A percentile compares a stretch with the other conserved stretches of the same genome.
These are phyloP conservation scores for Octonoba sinensis DNA, from an alignment of 2,888 invertebrate genomes.

Conservation along the genomic window DNA sequence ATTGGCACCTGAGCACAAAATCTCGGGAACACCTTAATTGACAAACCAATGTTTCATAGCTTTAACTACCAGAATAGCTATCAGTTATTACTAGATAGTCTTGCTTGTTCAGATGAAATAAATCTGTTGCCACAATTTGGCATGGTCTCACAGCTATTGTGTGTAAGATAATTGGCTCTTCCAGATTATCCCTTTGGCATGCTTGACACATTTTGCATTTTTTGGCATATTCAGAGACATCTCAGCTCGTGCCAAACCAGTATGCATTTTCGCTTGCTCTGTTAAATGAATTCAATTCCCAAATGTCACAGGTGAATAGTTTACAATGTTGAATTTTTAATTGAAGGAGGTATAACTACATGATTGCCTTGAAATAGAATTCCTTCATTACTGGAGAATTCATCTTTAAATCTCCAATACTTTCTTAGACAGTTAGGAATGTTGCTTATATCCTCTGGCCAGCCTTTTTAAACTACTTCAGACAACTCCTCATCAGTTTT, in stretches of 20 bases:
- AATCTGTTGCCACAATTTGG: not conserved
- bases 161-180: not conserved
- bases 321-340: not conserved
- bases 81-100: not conserved
- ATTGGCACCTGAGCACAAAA: no score
- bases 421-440: not conserved
- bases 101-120: not conserved
- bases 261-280: not conserved
- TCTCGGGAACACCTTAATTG: no score
- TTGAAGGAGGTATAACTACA: not conserved
- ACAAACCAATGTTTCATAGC: no score
- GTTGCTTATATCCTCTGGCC: not conserved
- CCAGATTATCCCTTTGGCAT: not conserved
- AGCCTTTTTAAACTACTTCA: not conserved
- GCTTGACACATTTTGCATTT: not conserved
- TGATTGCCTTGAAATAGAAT: not conserved
- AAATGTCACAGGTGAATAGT: not conserved
- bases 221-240: not conserved
- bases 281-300: not conserved
- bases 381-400: not conserved
- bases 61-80: slow-evolving; percentile 3
- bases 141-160: not conserved
- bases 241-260: not conserved
- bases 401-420: not conserved
- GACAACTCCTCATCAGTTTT: not conserved